Conservation (phyloP, 2,888 invertebrate species). For the Xanthia togata region DNA sequence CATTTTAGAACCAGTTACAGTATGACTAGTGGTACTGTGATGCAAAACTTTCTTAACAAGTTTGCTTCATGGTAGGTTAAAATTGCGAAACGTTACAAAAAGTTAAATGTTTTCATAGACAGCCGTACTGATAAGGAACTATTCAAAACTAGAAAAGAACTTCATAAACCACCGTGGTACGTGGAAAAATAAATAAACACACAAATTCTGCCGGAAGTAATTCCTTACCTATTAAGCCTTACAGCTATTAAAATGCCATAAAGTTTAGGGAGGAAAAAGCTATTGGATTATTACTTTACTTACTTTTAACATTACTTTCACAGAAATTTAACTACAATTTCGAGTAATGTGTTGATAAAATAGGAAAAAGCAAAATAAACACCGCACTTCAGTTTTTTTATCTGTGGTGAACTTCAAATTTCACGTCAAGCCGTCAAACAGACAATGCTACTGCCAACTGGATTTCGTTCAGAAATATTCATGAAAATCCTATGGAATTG, state of each 20-base stretch:
- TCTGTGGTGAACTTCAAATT: conserved; percentile 46
- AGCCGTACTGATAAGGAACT: not conserved
- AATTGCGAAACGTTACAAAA: not conserved
- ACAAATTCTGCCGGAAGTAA: conserved; percentile 38
- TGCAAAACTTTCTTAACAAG: not conserved
- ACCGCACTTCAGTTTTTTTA: conserved; percentile 58
- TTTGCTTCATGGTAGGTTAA: not conserved
- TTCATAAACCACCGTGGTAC: conserved; percentile 28
- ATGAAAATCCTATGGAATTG: not conserved
- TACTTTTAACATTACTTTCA: conserved; percentile 28
- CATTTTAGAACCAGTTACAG: not conserved
- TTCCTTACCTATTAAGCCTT: conserved; percentile 29
- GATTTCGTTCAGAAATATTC: conserved; percentile 10
- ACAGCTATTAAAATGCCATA: conserved; percentile 29
- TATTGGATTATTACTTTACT: conserved; percentile 19
- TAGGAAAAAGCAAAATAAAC: conserved; percentile 56
- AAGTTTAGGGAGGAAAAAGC: conserved; percentile 5
- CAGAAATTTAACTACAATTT: conserved; percentile 47
- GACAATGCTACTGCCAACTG: not conserved
- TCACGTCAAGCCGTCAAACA: conserved; percentile 7
- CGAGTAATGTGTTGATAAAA: conserved; percentile 6
- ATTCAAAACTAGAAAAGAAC: not conserved
- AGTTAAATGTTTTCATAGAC: not conserved
- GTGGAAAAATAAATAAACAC: conserved; percentile 54
- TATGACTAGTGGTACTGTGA: not conserved